These are phyloP conservation scores for Corythornis cristatus DNA, from an alignment of 2,113 vertebrate genomes.

Conservation along the genomic window DNA sequence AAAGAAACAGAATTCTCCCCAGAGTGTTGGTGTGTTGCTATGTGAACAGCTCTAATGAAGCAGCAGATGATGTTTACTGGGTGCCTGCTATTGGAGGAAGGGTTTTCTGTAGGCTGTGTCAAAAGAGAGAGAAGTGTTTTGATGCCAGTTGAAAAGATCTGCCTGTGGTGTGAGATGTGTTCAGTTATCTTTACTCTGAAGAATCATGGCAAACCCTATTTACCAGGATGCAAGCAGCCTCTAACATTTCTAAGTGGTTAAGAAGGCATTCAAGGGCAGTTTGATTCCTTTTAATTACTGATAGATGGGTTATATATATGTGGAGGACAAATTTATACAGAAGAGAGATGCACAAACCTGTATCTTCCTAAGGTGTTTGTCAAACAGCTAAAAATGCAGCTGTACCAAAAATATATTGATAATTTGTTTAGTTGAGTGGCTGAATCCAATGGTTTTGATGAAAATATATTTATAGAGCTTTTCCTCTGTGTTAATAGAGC, in stretches of 20 bases:
- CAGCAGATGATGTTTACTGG: constrained; percentile 36
- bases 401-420: not conserved
- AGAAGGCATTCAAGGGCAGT: not conserved
- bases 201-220: not conserved
- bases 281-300: not conserved
- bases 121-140: constrained; percentile 46
- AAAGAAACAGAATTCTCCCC: constrained; percentile 56
- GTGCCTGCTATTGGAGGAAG: not conserved
- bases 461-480: not conserved
- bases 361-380: accelerated
- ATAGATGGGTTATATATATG: not conserved
- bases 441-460: not conserved
- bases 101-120: constrained; percentile 28
- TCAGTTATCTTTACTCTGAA: not conserved
- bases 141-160: constrained; percentile 30
- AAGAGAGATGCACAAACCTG: not conserved
- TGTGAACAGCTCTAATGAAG: constrained; percentile 48
- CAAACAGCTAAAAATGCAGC: not conserved
- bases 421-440: not conserved
- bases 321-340: not conserved
- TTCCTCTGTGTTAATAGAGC: not conserved
- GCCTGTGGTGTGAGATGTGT: not conserved
- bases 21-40: constrained; percentile 58
- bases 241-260: not conserved
- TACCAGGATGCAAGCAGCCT: not conserved